Base-by-base conservation (phyloP, 2,113 vertebrate genomes). In the Tretioscincus oriximinensis region DNA sequence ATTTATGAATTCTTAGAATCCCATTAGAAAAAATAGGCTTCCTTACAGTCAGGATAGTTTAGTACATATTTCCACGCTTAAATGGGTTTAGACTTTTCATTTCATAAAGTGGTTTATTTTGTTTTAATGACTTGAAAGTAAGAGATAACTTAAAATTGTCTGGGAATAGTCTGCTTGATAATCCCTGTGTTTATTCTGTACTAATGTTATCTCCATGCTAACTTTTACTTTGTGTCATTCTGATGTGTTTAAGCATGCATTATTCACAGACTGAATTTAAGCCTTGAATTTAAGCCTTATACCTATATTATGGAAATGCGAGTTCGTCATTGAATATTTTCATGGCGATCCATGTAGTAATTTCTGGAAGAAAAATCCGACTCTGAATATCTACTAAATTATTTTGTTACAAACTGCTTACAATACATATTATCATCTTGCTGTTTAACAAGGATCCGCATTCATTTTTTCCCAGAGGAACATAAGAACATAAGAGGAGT, bases 61-160 rank as follows among this genome's bases (percentile, higher is more conserved):
- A 51, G 9, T 51, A 14, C 49, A 51, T 14, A 51, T 51, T 51
- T 51, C 49, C 76, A 24, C 86, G 73, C 45, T 69, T 41, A 64
- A 20, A 28, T 77, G 81, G 76, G 24, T 22, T 75, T 16, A 6
- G 12, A 49, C 20, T 73, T 22, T 61, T 65, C 22, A 77, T 8
- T 81, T 87, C 41, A 71, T 64, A 49, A 87, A 64, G 71, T 73
- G 35, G 21, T 69, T 51, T 41, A 9, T 9, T 51, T 86, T 86
- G 0, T 0, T 45, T 76, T 69, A 69, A 35, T 81, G 70, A 63
- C 12, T 77, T 51, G 49, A 51, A 69, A 66, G 20, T 8, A 31
- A 80, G 9, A 7, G 73, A 54, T 64, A 74, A 85, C 24, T 10
- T n/a, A 35, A 79, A 58, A 14, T 14, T 75, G 29, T 79, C 45